These are phyloP conservation scores for Puntigrus tetrazona DNA, from an alignment of 2,113 vertebrate genomes.

Conservation along the genomic window DNA sequence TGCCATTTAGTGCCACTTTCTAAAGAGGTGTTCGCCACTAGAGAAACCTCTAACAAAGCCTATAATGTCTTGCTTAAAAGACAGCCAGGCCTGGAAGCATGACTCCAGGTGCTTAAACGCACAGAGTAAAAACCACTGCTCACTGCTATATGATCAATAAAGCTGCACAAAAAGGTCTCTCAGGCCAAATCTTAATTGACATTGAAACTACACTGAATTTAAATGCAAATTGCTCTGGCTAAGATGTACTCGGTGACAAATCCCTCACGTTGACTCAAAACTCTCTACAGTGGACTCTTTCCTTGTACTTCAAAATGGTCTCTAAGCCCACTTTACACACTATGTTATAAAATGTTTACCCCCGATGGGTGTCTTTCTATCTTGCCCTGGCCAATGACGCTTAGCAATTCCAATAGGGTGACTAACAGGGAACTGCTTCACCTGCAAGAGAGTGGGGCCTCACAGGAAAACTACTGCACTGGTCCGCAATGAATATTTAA, in stretches of 20 bases:
- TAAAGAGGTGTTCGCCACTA: constrained; percentile 40
- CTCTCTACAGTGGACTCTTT: constrained; percentile 19
- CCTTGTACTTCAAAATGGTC: constrained; percentile 32
- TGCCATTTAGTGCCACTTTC: constrained; percentile 44
- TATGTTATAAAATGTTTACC: constrained; percentile 33
- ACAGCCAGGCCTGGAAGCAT: constrained; percentile 4
- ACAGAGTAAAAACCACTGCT: constrained; percentile 54
- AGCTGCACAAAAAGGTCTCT: constrained; percentile 65
- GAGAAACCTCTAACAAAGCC: constrained; percentile 44
- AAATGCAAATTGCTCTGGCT: constrained; percentile 65
- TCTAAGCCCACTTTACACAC: constrained; percentile 40
- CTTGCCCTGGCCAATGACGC: constrained; percentile 53
- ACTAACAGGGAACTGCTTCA: constrained; percentile 53
- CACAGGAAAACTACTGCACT: constrained; percentile 61
- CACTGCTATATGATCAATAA: constrained; percentile 64
- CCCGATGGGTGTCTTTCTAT: constrained; percentile 24
- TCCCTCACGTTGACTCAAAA: neutral
- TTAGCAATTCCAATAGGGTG: constrained; percentile 40
- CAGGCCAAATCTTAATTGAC: constrained; percentile 67
- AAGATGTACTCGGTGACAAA: constrained; percentile 30
- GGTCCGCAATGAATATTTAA: constrained; percentile 73
- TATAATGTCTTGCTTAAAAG: constrained; percentile 33
- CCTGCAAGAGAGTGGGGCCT: constrained; percentile 32
- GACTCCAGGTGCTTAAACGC: constrained; percentile 52
- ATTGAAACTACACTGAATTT: constrained; percentile 63